Conservation (phyloP, 2,888 invertebrate genomes). For the Alcis repandata region DNA sequence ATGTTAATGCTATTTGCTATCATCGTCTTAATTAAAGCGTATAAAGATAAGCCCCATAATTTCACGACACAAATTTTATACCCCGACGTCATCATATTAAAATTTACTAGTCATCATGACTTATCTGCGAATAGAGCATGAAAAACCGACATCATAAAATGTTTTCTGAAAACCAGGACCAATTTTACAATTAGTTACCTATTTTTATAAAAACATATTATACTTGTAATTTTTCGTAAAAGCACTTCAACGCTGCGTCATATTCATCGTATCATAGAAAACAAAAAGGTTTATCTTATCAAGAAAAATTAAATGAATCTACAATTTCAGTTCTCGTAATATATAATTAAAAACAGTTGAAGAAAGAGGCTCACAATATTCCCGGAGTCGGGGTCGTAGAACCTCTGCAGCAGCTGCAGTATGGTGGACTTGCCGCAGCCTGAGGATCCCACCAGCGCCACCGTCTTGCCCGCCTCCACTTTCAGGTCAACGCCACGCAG, state of each 20-base stretch:
- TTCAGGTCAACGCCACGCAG: constrained; percentile 89
- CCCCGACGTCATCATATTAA: background rate
- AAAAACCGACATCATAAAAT: background rate
- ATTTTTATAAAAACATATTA: background rate
- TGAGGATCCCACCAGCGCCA: constrained; percentile 91
- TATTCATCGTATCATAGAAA: background rate
- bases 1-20: too few relatives aligned
- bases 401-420: constrained; percentile 91
- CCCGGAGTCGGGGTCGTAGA: constrained; percentile 91
- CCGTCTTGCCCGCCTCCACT: constrained; percentile 90
- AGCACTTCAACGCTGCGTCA: constrained; percentile 65
- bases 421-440: constrained; percentile 94
- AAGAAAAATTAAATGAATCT: background rate
- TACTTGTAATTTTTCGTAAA: constrained; percentile 61
- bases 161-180: background rate
- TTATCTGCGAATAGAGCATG: background rate
- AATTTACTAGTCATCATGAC: background rate
- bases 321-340: background rate
- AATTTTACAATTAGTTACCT: background rate
- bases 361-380: constrained; percentile 64
- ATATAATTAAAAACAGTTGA: background rate
- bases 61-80: background rate
- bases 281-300: background rate
- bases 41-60: constrained; percentile 3
- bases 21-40: background rate